These are phyloP conservation scores for Sarotherodon lohbergeri DNA, from an alignment of 2,113 vertebrate species.

Conservation along the genomic window DNA sequence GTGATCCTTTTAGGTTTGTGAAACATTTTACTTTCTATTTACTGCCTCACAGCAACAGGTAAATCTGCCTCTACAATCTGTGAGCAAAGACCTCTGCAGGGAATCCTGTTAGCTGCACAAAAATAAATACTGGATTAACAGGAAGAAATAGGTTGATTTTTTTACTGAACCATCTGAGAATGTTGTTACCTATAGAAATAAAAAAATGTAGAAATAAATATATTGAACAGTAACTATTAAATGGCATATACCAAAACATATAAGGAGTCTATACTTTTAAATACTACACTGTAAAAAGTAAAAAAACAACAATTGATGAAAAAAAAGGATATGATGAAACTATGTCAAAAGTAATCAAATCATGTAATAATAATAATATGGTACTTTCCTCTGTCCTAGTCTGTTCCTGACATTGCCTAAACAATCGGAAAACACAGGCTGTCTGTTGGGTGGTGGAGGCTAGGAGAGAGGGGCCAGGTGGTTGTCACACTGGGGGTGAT, in stretches of 20 bases:
- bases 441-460: background rate
- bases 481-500: background rate
- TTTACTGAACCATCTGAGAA: background rate
- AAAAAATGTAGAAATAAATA: background rate
- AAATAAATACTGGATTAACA: background rate
- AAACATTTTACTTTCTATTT: background rate
- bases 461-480: background rate
- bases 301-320: background rate
- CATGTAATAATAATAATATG: background rate
- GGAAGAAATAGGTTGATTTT: background rate
- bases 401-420: background rate
- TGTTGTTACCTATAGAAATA: background rate
- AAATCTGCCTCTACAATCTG: background rate
- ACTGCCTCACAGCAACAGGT: background rate
- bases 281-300: background rate
- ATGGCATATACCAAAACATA: background rate
- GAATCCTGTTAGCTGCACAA: background rate
- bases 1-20: background rate
- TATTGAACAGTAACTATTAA: background rate
- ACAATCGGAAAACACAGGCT: background rate
- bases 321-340: background rate
- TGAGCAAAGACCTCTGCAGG: background rate
- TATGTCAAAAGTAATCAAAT: background rate
- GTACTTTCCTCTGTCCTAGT: background rate
- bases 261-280: background rate